Base-by-base conservation (phyloP, 2,888 invertebrate genomes). In the Rhingia campestris region DNA sequence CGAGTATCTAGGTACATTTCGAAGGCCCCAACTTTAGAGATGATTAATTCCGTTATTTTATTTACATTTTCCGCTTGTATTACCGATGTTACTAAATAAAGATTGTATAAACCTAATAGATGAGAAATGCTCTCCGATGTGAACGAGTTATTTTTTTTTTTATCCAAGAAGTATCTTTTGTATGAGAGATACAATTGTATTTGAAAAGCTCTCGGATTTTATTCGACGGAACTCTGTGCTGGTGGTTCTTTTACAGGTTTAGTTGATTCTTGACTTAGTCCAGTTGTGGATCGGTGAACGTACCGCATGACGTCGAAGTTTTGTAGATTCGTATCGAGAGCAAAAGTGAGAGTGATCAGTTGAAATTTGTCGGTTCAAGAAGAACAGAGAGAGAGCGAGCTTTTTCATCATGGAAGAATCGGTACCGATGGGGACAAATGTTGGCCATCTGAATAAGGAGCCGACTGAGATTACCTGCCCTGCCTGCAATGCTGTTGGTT, bases 1-100 rank as follows among this genome's bases (percentile, higher is more conserved):
- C 43, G 90, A 90, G 81, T 91, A 91, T 84, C 86, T 91, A 82
- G 91, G 91, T 49, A 88, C 90, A 35, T 91, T 88, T 74, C 87
- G 89, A n/a, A 87, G 91, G 32, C 91, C 91, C 6, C 90, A 90
- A 74, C 87, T 91, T 37, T 90, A 87, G 49, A 66, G 70, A 53
- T 37, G 35, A 37, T 14, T 54, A 14, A 53, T 45, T 12, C 32
- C 22, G 22, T 33, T 39, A 5, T 1, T 56, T 30, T 41, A 6
- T 76, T 41, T 43, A 14, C 10, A 37, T 51, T 41, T 39, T n/a
- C 63, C 30, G 63, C 35, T 56, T 76, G 35, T 54, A 59, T 41
- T 22, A n/a, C 41, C 54, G 10, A 69, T 72, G 49, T 43, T 63
- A 12, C 67, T 76, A 67, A 76, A 54, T 9, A 61, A 67, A 66